phyloP scores from a whole-genome alignment of 2,888 invertebrate species.

The Metacarcinus magister region DNA sequence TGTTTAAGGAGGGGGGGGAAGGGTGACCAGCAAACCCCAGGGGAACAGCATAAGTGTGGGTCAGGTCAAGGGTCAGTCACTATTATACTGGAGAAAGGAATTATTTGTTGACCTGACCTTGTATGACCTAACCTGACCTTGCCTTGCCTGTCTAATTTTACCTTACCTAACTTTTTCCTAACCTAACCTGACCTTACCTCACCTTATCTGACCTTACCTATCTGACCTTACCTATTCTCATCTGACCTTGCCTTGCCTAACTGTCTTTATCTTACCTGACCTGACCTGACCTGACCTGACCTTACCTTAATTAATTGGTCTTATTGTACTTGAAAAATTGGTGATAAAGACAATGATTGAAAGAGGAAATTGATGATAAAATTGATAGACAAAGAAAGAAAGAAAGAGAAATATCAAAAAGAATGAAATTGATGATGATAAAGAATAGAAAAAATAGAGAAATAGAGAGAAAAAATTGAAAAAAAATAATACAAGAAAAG shows the following conservation, averaged over 20 bases:
- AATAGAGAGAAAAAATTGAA: not conserved
- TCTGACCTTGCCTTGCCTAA: no score
- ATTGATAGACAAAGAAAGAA: not conserved
- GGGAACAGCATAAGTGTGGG: slow-evolving; percentile 74
- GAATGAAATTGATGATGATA: no score
- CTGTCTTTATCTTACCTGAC: no score
- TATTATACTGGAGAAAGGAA: slow-evolving; percentile 74
- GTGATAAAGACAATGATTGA: no score
- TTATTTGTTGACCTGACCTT: slow-evolving; percentile 66
- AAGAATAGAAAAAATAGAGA: not conserved
- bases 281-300: no score
- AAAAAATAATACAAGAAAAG: not conserved
- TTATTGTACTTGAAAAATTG: not conserved
- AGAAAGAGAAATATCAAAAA: not conserved
- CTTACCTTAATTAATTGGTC: no score
- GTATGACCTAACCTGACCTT: not conserved
- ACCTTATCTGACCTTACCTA: no score
- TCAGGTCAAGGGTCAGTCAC: slow-evolving; percentile 63
- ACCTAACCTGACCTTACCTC: no score
- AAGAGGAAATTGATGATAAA: not conserved
- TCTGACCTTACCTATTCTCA: no score
- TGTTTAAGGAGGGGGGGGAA: slow-evolving; percentile 66
- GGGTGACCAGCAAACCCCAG: slow-evolving; percentile 60
- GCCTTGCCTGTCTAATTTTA: no score
- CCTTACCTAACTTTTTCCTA: no score